Evolutionary conservation across 1,140 invertebrate genomes (phyloP), one percentile per base, ranked within the genome.

Genomic region (Bactericera cockerelli): DNA sequence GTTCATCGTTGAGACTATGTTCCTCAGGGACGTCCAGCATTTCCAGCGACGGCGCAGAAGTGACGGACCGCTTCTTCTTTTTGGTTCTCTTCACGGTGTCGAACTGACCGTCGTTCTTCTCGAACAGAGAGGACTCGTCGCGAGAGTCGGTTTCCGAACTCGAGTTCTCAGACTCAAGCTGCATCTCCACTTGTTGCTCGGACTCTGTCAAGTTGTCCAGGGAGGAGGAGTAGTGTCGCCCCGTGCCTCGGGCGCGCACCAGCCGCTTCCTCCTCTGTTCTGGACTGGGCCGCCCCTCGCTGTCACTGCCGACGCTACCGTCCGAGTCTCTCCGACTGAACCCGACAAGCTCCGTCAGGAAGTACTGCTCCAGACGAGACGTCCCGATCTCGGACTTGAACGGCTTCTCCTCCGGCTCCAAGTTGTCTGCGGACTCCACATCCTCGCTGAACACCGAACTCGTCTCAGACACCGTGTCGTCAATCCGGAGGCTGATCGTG

Each of bases 281-380:
- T 0, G 88, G 88, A 72, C 87, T 91, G 0, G 86, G 87, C 66
- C 82, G 78, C 11, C 72, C 71, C 65, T 91, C 88, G 65, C 87
- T 90, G 66, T 91, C 87, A 71, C 81, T 84, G 10, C 82, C 83
- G 6, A 84, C 81, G 69, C 88, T 91, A 2, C 88, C 88, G 66
- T 89, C 87, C 0, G 86, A 86, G 65, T 87, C 83, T 38, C 83
- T 75, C 61, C 84, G 75, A 64, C 79, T 79, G 59, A 89, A 87
- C 2, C 86, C 86, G 72, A 89, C 81, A 65, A 91, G 88, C 11
- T 86, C 87, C 0, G 84, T 86, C 0, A 90, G 70, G 70, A 93
- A 93, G 71, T 94, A 93, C 69, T 93, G 92, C 70, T 94, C 89
- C 36, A 93, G 69, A 21, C 89, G 77, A 0, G 88, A 90, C 0